Evolutionary conservation across 2,797 vertebrate genomes (phyloP).

Genomic region (Chaunax sp.): DNA sequence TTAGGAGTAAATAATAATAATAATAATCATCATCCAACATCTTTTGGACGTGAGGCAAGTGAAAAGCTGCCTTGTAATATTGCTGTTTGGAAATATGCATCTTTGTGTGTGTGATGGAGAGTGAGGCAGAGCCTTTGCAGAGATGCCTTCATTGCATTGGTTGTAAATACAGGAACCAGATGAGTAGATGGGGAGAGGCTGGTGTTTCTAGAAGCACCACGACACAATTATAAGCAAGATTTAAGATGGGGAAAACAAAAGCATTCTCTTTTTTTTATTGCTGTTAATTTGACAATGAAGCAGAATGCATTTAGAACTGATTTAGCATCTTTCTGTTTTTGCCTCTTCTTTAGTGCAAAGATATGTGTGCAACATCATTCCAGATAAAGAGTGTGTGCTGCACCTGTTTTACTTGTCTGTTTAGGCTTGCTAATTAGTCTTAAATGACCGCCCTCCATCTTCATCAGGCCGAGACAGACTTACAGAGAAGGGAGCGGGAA

Average conservation of each 20-base stretch:
- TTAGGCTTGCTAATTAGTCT: slow-evolving; percentile 67
- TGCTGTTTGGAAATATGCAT: neutral
- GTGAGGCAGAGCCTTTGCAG: slow-evolving; percentile 5
- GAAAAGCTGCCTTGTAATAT: slow-evolving; percentile 5
- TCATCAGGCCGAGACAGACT: slow-evolving; percentile 59
- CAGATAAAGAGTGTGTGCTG: slow-evolving; percentile 12
- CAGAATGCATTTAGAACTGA: no score
- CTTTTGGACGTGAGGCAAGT: no score
- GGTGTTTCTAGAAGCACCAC: neutral
- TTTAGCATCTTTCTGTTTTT: slow-evolving; percentile 46
- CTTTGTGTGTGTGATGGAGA: neutral
- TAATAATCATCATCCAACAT: no score
- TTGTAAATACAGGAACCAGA: neutral
- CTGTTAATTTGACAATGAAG: slow-evolving; percentile 28
- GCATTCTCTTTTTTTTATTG: slow-evolving; percentile 17
- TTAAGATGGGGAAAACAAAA: no score
- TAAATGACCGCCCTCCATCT: slow-evolving; percentile 74
- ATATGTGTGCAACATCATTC: slow-evolving; percentile 14
- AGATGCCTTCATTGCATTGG: slow-evolving; percentile 32
- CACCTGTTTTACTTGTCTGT: slow-evolving; percentile 64
- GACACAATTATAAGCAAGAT: slow-evolving; percentile 5
- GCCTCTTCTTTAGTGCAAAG: neutral
- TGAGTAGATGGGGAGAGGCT: slow-evolving; percentile 23
- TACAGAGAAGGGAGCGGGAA: slow-evolving; percentile 31
- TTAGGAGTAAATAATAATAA: neutral